Evolutionary conservation across 2,797 vertebrate species (phyloP).

Genomic region (Chiroxiphia lanceolata): DNA sequence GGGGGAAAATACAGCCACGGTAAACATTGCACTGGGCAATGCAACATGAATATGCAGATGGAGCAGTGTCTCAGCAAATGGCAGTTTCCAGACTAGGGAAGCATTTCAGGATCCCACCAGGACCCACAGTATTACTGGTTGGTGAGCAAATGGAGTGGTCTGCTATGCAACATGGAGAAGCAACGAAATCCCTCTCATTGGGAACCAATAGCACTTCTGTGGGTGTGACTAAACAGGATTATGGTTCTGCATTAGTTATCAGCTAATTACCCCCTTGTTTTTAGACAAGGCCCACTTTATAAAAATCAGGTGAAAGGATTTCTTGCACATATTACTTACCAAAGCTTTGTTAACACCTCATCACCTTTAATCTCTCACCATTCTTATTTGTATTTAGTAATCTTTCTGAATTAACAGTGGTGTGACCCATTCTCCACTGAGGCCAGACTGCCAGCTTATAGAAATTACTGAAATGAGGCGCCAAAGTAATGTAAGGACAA

Average conservation of each 20-base stretch:
- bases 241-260: constrained; percentile 1
- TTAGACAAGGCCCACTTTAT: constrained; percentile 25
- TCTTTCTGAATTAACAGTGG: background rate
- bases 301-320: constrained; percentile 30
- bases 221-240: background rate
- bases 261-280: constrained; percentile 16
- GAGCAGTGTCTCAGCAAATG: background rate
- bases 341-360: constrained; percentile 19
- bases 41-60: background rate
- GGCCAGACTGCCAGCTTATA: constrained; percentile 46
- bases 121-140: background rate
- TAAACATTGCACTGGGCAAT: background rate
- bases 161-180: background rate
- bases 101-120: background rate
- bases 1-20: background rate
- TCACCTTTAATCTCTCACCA: constrained; percentile 13
- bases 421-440: constrained; percentile 48
- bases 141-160: background rate
- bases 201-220: background rate
- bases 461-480: constrained; percentile 43
- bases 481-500: constrained; percentile 50
- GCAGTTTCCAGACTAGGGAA: background rate
- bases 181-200: background rate
- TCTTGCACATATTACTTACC: constrained; percentile 16
- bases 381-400: constrained; percentile 56